phyloP scores from a whole-genome alignment of 2,797 vertebrate genomes.

The Scyliorhinus canicula region DNA sequence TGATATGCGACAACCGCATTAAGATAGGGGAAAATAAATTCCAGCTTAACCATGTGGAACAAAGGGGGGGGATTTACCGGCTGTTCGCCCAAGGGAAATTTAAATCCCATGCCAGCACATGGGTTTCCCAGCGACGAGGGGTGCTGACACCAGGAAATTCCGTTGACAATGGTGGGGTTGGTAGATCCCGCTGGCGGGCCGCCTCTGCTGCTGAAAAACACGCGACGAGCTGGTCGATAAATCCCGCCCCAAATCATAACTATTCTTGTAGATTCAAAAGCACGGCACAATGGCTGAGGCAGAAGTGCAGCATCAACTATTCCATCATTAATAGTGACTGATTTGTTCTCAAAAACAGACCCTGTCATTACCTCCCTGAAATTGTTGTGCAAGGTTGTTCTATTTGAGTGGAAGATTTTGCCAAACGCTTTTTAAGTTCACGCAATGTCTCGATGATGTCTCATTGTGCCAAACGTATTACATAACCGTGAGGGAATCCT shows the following conservation, averaged over 20 bases:
- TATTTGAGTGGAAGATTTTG: neutral
- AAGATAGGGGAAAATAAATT: neutral
- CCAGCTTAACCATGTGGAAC: neutral
- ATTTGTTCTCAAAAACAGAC: neutral
- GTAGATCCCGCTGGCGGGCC: no score
- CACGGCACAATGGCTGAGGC: neutral
- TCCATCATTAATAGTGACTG: neutral
- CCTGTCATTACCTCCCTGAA: neutral
- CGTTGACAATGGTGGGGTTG: no score
- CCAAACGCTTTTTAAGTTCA: neutral
- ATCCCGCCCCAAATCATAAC: no score
- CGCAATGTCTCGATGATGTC: neutral
- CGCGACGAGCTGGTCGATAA: no score
- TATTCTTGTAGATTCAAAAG: neutral
- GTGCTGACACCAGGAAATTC: no score
- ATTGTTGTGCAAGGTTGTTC: neutral
- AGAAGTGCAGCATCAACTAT: neutral
- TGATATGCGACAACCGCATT: no score
- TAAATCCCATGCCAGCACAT: no score
- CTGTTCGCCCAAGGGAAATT: no score
- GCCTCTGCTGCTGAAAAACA: no score
- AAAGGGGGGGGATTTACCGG: no score
- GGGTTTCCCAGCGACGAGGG: no score
- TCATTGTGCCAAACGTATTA: neutral
- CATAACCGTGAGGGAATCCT: neutral